Evolutionary conservation across 23 tunicate genomes (phyloP).

Genomic region (Ascidia mentula): DNA sequence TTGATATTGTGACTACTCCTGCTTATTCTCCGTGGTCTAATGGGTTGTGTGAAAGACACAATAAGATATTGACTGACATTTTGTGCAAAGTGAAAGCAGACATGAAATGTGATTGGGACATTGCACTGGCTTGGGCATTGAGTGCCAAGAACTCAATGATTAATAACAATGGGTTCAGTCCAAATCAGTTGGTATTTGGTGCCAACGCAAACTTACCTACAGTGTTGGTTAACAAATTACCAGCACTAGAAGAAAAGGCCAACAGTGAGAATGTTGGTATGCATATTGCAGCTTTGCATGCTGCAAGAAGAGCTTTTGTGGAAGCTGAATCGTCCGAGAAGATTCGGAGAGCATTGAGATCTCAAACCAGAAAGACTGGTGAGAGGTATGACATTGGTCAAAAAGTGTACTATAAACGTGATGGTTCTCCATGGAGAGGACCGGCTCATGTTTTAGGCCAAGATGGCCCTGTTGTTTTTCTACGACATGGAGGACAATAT

Average conservation of each 20-base stretch:
- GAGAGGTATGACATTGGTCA: conserved; percentile 14
- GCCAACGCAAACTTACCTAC: not conserved
- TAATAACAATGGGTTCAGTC: conserved; percentile 27
- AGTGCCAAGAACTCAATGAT: conserved; percentile 22
- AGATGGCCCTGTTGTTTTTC: conserved; percentile 12
- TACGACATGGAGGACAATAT: conserved; percentile 21
- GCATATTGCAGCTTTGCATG: not conserved
- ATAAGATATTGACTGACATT: conserved; percentile 12
- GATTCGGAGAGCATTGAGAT: conserved; percentile 13
- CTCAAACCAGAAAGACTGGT: not conserved
- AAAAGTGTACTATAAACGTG: conserved; percentile 14
- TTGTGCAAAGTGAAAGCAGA: not conserved
- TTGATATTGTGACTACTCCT: conserved; percentile 13
- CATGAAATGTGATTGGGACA: conserved; percentile 17
- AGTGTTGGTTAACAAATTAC: not conserved
- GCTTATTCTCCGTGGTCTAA: conserved; percentile 26
- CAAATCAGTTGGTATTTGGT: conserved; percentile 22
- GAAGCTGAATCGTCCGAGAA: conserved; percentile 21
- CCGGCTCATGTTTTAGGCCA: conserved; percentile 23
- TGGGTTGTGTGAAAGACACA: conserved; percentile 26
- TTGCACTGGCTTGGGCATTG: conserved; percentile 18
- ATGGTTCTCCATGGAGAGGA: not conserved
- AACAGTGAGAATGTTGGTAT: not conserved
- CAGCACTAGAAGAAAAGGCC: conserved; percentile 14
- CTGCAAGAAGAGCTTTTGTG: not conserved